Evolutionary conservation across 2,888 invertebrate genomes (phyloP).

Genomic region (Cheiracanthium punctorium): DNA sequence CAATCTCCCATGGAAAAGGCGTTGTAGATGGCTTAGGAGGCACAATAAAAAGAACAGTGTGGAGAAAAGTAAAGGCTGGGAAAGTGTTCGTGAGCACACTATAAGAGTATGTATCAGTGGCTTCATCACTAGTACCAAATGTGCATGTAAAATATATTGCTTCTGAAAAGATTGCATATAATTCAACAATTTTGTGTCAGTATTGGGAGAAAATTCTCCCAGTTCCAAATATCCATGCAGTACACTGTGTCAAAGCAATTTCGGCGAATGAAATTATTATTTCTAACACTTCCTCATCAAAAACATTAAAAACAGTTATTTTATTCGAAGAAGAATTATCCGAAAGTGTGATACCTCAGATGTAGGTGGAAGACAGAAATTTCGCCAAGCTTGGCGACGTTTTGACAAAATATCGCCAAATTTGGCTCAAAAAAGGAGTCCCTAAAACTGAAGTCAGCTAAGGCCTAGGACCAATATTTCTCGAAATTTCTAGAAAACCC

Average conservation of each 20-base stretch:
- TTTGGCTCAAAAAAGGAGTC: too few relatives aligned
- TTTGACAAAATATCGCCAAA: too few relatives aligned
- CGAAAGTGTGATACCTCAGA: not conserved
- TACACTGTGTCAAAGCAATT: not conserved
- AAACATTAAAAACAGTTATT: not conserved
- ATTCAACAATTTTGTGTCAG: not conserved
- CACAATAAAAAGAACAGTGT: not conserved
- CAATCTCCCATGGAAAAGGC: slow-evolving; percentile 20
- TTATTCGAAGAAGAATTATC: not conserved
- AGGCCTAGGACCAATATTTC: too few relatives aligned
- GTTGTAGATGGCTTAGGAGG: slow-evolving; percentile 20
- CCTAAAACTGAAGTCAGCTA: too few relatives aligned
- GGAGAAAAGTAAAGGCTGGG: not conserved
- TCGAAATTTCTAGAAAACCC: too few relatives aligned
- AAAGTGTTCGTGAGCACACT: not conserved
- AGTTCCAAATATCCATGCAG: not conserved
- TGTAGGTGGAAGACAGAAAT: not conserved
- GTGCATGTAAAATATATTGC: not conserved
- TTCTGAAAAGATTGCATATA: not conserved
- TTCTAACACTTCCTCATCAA: not conserved
- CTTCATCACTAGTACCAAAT: not conserved
- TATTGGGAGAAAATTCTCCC: not conserved
- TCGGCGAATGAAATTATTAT: not conserved
- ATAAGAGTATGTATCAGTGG: not conserved
- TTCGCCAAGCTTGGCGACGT: too few relatives aligned